Conservation (phyloP, 53 echinoderm and acorn worm genomes). For the Henricia sp. region DNA sequence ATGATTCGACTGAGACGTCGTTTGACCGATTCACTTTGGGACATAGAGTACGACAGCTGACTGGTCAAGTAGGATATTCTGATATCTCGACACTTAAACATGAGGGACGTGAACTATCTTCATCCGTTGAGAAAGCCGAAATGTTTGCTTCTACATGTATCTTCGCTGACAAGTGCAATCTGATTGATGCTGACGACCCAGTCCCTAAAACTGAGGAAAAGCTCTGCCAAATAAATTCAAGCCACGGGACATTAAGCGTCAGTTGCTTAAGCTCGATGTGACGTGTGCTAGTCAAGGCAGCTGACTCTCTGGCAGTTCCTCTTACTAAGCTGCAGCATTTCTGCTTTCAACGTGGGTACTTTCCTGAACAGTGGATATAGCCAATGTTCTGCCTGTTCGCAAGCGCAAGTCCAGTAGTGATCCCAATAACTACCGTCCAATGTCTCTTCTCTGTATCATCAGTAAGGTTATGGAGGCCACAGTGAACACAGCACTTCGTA, state of each 20-base stretch:
- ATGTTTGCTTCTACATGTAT: not conserved
- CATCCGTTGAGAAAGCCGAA: slow-evolving; percentile 6
- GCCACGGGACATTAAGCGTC: too few species aligned
- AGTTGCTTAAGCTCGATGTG: slow-evolving; percentile 3
- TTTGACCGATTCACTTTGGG: not conserved
- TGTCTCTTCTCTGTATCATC: slow-evolving; percentile 11
- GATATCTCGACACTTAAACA: slow-evolving; percentile 16
- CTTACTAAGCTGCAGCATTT: not conserved
- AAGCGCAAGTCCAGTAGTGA: not conserved
- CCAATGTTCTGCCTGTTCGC: slow-evolving; percentile 36
- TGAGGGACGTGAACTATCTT: not conserved
- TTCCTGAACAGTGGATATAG: not conserved
- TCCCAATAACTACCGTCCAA: slow-evolving; percentile 11
- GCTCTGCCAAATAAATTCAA: slow-evolving; percentile 7
- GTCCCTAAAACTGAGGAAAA: not conserved
- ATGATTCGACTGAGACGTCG: slow-evolving; percentile 21
- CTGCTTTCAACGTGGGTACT: slow-evolving; percentile 1
- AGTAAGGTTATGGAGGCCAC: slow-evolving; percentile 38
- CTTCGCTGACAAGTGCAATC: not conserved
- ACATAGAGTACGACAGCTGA: slow-evolving; percentile 10
- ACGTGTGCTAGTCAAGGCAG: not conserved
- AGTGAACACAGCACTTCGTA: not conserved
- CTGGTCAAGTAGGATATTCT: slow-evolving; percentile 19
- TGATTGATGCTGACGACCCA: slow-evolving; percentile 15
- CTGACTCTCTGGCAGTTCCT: too few species aligned